Conservation (phyloP, 1,140 invertebrate species). For the Calliopsis andreniformis region DNA sequence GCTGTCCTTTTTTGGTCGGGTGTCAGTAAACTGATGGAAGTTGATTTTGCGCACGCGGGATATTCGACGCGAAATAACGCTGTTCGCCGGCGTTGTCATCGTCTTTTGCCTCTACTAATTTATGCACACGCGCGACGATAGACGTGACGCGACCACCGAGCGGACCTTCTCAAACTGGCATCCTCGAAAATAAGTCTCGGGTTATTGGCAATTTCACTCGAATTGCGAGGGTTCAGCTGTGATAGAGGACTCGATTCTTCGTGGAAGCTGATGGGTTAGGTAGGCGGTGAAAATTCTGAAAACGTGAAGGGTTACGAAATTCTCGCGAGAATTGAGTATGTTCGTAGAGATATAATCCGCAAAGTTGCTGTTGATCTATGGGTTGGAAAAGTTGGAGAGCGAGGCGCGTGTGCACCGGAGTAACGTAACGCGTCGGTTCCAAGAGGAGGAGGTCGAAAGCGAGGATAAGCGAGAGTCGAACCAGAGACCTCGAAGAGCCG, state of each 20-base stretch:
- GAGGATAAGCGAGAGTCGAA: slow-evolving; percentile 78
- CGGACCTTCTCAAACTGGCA: background rate
- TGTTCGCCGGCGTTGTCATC: slow-evolving; percentile 15
- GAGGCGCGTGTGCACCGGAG: background rate
- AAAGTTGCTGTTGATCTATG: background rate
- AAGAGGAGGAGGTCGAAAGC: slow-evolving; percentile 74
- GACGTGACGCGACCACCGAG: slow-evolving; percentile 53
- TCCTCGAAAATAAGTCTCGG: slow-evolving; percentile 1
- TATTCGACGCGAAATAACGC: slow-evolving; percentile 45
- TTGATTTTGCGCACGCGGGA: slow-evolving; percentile 46
- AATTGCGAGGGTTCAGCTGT: too few relatives aligned
- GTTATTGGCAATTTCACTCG: too few relatives aligned
- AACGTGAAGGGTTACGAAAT: slow-evolving; percentile 2
- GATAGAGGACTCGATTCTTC: too few relatives aligned
- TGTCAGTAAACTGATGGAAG: slow-evolving; percentile 50
- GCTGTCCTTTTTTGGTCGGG: slow-evolving; percentile 73
- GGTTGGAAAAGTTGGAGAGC: slow-evolving; percentile 28
- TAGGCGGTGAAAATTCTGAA: too few relatives aligned
- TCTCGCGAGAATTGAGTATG: slow-evolving; percentile 10
- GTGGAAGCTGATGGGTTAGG: background rate
- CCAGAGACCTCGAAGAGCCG: slow-evolving; percentile 72
- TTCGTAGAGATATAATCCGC: background rate
- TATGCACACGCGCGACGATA: slow-evolving; percentile 45
- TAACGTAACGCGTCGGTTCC: slow-evolving; percentile 67
- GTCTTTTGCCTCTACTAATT: slow-evolving; percentile 41